These are phyloP conservation scores for Acleris cristana DNA, from an alignment of 2,888 invertebrate species.

Conservation along the genomic window DNA sequence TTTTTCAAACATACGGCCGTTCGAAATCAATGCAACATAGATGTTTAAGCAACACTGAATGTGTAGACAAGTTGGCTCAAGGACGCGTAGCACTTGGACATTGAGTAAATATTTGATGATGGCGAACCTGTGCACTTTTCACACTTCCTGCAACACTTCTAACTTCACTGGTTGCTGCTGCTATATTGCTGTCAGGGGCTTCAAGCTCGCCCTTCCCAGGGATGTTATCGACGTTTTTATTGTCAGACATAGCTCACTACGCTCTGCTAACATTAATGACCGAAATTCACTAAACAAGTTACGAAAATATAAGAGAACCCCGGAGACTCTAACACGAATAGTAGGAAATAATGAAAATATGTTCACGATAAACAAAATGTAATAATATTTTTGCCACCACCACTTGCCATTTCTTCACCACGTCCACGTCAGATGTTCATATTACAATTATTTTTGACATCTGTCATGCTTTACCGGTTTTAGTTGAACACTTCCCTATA, in stretches of 20 bases:
- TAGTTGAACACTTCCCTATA: background rate
- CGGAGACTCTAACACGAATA: slow-evolving; percentile 20
- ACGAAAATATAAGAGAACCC: slow-evolving; percentile 33
- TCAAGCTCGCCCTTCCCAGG: slow-evolving; percentile 65
- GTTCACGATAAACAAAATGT: slow-evolving; percentile 54
- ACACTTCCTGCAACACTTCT: slow-evolving; percentile 68
- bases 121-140: slow-evolving; percentile 66
- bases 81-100: slow-evolving; percentile 14
- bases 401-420: slow-evolving; percentile 56
- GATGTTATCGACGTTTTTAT: slow-evolving; percentile 69
- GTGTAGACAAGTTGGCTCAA: slow-evolving; percentile 32
- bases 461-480: slow-evolving; percentile 16
- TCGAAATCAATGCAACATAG: slow-evolving; percentile 10
- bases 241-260: slow-evolving; percentile 72
- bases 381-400: slow-evolving; percentile 63
- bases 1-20: slow-evolving; percentile 25
- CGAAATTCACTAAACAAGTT: slow-evolving; percentile 43
- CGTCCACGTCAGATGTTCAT: slow-evolving; percentile 45
- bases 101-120: slow-evolving; percentile 25
- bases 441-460: slow-evolving; percentile 12
- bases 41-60: slow-evolving; percentile 10
- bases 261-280: slow-evolving; percentile 70
- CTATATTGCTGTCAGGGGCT: slow-evolving; percentile 64
- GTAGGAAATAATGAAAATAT: slow-evolving; percentile 33
- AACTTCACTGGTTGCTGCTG: slow-evolving; percentile 63